These are phyloP conservation scores for Rosalia funebris DNA, from an alignment of 2,888 invertebrate species.

Conservation along the genomic window DNA sequence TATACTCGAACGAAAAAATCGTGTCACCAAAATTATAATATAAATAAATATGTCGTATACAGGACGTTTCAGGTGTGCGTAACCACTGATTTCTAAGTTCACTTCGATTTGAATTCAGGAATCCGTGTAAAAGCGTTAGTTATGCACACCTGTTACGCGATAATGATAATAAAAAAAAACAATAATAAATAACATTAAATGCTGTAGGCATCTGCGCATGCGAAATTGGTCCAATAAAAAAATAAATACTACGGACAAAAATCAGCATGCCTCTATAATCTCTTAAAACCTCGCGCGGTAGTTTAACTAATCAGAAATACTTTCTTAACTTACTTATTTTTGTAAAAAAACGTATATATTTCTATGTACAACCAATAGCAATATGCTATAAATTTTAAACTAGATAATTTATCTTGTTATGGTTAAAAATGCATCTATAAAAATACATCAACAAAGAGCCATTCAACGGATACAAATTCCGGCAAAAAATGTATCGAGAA, in stretches of 20 bases:
- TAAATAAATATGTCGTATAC: not conserved
- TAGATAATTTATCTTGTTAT: conserved; percentile 4
- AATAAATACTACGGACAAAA: conserved; percentile 43
- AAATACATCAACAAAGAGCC: conserved; percentile 5
- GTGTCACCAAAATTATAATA: conserved; percentile 29
- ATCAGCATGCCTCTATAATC: conserved; percentile 21
- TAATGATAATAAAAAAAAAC: conserved; percentile 36
- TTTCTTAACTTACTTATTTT: conserved; percentile 43
- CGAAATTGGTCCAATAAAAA: conserved; percentile 37
- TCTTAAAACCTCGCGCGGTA: conserved; percentile 26
- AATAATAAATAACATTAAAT: conserved; percentile 37
- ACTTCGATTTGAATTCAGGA: too few relatives aligned
- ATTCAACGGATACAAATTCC: conserved; percentile 1
- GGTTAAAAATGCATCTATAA: conserved; percentile 20
- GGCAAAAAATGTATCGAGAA: not conserved
- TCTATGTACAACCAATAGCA: conserved; percentile 50
- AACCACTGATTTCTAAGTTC: not conserved
- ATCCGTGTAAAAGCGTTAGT: not conserved
- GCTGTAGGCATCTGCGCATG: conserved; percentile 16
- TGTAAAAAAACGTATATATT: conserved; percentile 45
- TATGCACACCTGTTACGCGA: not conserved
- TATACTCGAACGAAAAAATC: not conserved
- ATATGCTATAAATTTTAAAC: conserved; percentile 47
- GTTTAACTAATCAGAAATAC: conserved; percentile 41
- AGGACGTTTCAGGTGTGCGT: not conserved